Conservation (phyloP, 2,113 vertebrate genomes). For the Melanotaenia duboulayi region DNA sequence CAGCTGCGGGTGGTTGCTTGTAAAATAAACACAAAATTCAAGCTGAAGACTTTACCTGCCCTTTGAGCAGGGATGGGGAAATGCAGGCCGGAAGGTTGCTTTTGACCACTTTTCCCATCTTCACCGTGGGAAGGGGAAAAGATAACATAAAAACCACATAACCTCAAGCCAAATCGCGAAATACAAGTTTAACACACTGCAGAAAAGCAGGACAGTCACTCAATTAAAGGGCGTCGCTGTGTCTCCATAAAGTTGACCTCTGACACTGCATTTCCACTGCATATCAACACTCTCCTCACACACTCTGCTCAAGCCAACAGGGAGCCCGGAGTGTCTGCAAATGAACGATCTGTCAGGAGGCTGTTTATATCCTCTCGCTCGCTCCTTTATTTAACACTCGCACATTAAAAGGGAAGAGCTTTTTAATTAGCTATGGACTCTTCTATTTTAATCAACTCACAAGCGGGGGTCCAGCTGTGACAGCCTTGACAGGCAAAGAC, state of each 20-base stretch:
- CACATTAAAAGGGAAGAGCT: constrained; percentile 80
- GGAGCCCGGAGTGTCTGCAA: constrained; percentile 77
- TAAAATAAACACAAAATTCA: constrained; percentile 78
- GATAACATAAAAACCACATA: constrained; percentile 57
- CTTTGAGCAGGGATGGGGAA: constrained; percentile 51
- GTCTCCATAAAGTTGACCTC: constrained; percentile 65
- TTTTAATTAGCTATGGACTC: constrained; percentile 84
- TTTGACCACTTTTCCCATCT: constrained; percentile 42
- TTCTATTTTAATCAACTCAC: constrained; percentile 84
- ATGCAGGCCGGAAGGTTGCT: constrained; percentile 42
- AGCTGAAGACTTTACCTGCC: constrained; percentile 78
- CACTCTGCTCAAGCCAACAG: constrained; percentile 56
- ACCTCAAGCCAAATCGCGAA: constrained; percentile 46
- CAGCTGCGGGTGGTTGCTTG: constrained; percentile 61
- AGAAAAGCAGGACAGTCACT: constrained; percentile 38
- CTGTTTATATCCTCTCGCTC: constrained; percentile 77
- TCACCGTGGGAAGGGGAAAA: constrained; percentile 40
- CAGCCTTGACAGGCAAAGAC: constrained; percentile 79
- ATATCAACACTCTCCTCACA: constrained; percentile 75
- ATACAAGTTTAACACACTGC: constrained; percentile 62
- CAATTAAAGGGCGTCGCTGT: constrained; percentile 39
- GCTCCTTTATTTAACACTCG: constrained; percentile 81
- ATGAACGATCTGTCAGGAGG: constrained; percentile 82
- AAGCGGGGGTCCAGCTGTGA: constrained; percentile 80
- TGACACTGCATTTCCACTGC: constrained; percentile 58